A percentile compares a stretch with the other conserved stretches of the same genome.
phyloP scores from a whole-genome alignment of 2,888 invertebrate genomes.

The Eilema caniola region DNA sequence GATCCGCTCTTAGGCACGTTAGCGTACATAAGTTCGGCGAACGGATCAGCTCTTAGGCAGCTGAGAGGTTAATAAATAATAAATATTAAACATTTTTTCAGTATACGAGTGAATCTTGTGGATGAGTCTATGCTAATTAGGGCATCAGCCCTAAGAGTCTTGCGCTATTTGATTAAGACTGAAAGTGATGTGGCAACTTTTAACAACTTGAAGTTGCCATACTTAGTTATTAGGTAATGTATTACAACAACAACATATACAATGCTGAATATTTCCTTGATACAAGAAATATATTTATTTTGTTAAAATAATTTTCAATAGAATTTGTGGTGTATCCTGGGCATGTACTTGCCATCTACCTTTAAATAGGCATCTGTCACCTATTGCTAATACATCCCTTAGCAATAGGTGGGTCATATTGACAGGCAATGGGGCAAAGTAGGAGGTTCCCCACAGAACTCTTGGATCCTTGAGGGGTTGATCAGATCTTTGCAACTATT shows the following conservation, averaged over 20 bases:
- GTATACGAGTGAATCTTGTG: conserved; percentile 94
- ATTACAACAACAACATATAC: conserved; percentile 21
- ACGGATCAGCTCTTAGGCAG: too few relatives aligned
- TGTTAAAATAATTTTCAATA: not conserved
- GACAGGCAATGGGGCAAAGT: not conserved
- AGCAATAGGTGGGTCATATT: not conserved
- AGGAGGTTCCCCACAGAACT: not conserved
- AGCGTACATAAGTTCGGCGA: too few relatives aligned
- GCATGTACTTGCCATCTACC: too few relatives aligned
- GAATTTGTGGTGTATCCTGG: not conserved
- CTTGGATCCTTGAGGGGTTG: too few relatives aligned
- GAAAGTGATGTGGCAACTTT: conserved; percentile 93
- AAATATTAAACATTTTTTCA: conserved; percentile 75
- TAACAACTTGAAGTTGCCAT: conserved; percentile 93
- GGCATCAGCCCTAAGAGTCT: conserved; percentile 94
- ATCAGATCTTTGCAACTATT: too few relatives aligned
- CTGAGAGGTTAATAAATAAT: too few relatives aligned
- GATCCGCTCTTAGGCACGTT: too few relatives aligned
- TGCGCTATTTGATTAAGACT: conserved; percentile 93
- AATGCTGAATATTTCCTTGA: not conserved
- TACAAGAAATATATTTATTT: not conserved
- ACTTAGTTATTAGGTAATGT: conserved; percentile 91
- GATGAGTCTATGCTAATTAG: conserved; percentile 96
- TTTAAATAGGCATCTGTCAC: too few relatives aligned
- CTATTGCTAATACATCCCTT: too few relatives aligned